Base-by-base conservation (phyloP, 2,797 vertebrate species). In the Chaenodraco wilsoni region DNA sequence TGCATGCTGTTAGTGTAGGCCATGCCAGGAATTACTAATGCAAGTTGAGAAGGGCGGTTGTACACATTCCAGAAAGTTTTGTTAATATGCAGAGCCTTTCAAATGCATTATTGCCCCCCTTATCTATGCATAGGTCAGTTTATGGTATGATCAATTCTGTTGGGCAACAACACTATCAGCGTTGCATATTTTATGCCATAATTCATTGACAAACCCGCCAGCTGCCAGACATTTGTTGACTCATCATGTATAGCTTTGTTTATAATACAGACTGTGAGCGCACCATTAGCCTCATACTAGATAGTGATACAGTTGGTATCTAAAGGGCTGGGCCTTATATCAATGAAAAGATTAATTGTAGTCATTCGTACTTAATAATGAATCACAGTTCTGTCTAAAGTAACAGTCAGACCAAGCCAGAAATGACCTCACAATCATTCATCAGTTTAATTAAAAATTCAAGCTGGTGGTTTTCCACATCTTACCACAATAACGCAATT, bases 1-100 rank as follows among this genome's bases (percentile, higher is more conserved):
- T 62, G 51, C 76, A 72, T 74, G 54, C 58, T 83, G 58, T 62
- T 78, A 91, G 89, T 93, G 78, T 89, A 91, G 88, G 91, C 91
- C 89, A 91, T 50, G 31, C 48, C 60, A 73, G 66, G 66, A 86
- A 79, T 81, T 79, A 59, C 65, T 76, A 37, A 67, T 65, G 70
- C 74, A 80, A 87, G 49, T 57, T 74, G 74, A 87, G 79, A 66
- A 17, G 74, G 50, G 43, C 5, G 21, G 50, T 33, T 77, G 9
- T n/a, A 40, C 37, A 40, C 67, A 76, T 76, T 79, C 27, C 70
- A 70, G 19, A 55, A 55, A 60, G 81, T 54, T 81, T 58, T 63
- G 23, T 65, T 65, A 48, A 60, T 66, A 3, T 1, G 2, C n/a
- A 51, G 46, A 75, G 56, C 45, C 17, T 59, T 19, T 31, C 54